Evolutionary conservation across 2,797 vertebrate genomes (phyloP).

Genomic region (Poliocrania exsul): DNA sequence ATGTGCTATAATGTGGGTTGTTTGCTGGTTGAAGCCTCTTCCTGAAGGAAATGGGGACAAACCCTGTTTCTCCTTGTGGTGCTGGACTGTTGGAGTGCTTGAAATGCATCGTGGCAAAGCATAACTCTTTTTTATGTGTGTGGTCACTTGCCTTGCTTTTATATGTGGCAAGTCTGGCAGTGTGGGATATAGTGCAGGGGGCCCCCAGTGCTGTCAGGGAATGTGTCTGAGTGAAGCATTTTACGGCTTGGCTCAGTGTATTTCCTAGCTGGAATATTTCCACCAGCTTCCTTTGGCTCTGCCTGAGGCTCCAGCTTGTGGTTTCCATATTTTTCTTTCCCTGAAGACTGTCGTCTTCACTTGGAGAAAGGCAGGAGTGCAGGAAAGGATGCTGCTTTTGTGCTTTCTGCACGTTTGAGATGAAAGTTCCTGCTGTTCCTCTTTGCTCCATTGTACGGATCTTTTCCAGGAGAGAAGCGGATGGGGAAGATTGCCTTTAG

Average conservation of each 20-base stretch:
- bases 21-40: constrained; percentile 18
- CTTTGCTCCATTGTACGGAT: rapidly evolving
- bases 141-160: constrained; percentile 32
- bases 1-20: background rate
- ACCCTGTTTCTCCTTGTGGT: background rate
- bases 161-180: constrained; percentile 8
- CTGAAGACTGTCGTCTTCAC: background rate
- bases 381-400: background rate
- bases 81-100: background rate
- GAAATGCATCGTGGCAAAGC: background rate
- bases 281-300: background rate
- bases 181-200: background rate
- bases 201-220: constrained; percentile 13
- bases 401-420: background rate
- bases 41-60: background rate
- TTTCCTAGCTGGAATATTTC: constrained; percentile 55
- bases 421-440: background rate
- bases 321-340: constrained; percentile 42
- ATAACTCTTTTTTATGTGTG: constrained; percentile 57
- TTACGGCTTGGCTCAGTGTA: constrained; percentile 26
- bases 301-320: background rate
- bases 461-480: background rate
- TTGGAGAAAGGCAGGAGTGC: background rate
- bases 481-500: background rate
- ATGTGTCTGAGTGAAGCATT: constrained; percentile 21